Percentiles rank a stretch among this genome's conserved stretches.
phyloP scores from a whole-genome alignment of 2,888 invertebrate genomes.

The Podotricha telesiphe region DNA sequence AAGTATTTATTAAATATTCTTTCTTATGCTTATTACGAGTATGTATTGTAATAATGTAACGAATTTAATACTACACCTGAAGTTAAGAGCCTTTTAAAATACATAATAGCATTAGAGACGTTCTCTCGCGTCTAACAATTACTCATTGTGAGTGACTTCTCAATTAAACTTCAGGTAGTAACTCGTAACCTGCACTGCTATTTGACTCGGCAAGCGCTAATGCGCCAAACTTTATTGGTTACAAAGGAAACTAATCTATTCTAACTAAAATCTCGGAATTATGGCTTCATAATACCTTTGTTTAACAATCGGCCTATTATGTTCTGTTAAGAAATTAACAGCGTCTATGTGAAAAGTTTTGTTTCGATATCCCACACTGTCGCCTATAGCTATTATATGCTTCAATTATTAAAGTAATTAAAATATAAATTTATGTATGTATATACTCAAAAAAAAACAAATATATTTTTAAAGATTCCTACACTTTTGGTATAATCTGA shows the following conservation, averaged over 20 bases:
- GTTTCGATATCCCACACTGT: neutral
- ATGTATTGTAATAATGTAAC: neutral
- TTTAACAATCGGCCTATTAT: slow-evolving; percentile 3
- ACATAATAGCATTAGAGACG: slow-evolving; percentile 15
- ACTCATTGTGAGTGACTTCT: slow-evolving; percentile 22
- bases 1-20: neutral
- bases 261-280: slow-evolving; percentile 20
- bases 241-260: slow-evolving; percentile 26
- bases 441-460: too few relatives aligned
- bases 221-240: slow-evolving; percentile 16
- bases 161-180: slow-evolving; percentile 26
- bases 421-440: too few relatives aligned
- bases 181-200: slow-evolving; percentile 27
- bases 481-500: too few relatives aligned
- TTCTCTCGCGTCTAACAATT: slow-evolving; percentile 13
- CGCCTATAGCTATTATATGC: neutral
- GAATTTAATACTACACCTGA: neutral
- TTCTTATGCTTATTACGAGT: too few relatives aligned
- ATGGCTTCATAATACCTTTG: slow-evolving; percentile 12
- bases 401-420: too few relatives aligned
- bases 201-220: slow-evolving; percentile 19
- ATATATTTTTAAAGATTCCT: too few relatives aligned
- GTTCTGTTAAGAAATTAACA: slow-evolving; percentile 13
- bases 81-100: slow-evolving; percentile 11
- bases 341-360: slow-evolving; percentile 2